A percentile compares a stretch with the other conserved stretches of the same genome.
Evolutionary conservation across 1,140 invertebrate genomes (phyloP).

Genomic region (Trypoxylus dichotomus): DNA sequence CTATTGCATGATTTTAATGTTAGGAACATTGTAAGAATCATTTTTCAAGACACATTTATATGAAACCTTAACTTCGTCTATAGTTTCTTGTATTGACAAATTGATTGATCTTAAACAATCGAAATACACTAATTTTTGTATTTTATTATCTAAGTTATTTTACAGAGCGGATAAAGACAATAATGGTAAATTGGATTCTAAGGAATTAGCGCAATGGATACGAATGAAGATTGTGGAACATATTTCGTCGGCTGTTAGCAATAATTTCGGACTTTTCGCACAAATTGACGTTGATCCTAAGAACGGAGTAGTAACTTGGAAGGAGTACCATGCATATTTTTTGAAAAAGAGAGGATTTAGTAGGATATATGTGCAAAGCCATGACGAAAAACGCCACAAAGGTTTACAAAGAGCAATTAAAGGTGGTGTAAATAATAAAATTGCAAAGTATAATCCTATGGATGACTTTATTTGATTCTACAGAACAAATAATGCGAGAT

Average conservation of each 20-base stretch:
- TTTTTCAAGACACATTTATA: no score
- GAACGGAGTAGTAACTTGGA: conserved; percentile 79
- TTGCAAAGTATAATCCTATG: neutral
- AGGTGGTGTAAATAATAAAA: conserved; percentile 47
- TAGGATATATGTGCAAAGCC: conserved; percentile 65
- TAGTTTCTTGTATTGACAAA: no score
- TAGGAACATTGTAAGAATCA: no score
- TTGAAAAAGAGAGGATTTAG: conserved; percentile 69
- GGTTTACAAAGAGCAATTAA: conserved; percentile 55
- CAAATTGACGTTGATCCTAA: conserved; percentile 71
- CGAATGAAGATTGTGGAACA: conserved; percentile 73
- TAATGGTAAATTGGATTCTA: conserved; percentile 63
- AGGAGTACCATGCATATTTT: conserved; percentile 77
- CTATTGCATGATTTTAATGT: no score
- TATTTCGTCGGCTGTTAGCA: conserved; percentile 69
- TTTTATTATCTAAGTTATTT: no score
- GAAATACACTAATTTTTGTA: no score
- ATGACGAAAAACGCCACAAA: conserved; percentile 67
- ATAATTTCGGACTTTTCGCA: conserved; percentile 74
- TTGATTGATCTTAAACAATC: no score
- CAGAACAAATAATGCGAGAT: conserved; percentile 73
- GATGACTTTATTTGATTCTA: conserved; percentile 16
- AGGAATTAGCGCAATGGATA: conserved; percentile 74
- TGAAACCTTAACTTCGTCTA: no score
- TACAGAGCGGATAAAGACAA: conserved; percentile 69